Base-by-base conservation (phyloP, 2,888 invertebrate species). In the Dolichopus griseipennis region DNA sequence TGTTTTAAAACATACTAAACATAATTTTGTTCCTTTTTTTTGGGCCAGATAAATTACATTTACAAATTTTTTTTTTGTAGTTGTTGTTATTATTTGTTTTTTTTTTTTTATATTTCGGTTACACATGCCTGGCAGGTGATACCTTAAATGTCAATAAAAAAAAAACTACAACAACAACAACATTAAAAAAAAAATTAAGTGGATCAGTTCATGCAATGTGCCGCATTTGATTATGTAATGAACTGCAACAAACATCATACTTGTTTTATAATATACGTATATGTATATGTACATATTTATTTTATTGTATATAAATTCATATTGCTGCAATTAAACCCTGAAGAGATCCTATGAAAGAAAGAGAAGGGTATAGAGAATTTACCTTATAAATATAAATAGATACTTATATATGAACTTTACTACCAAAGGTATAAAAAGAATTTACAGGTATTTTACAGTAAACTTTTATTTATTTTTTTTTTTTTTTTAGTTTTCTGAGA, bases 121-220 rank as follows among this genome's bases (percentile, higher is more conserved):
- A 52, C 52, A 52, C 52, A 52, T 52, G 52, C 52, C 18, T 52
- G 52, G 52, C 52, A 52, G 52, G 52, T 52, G 52, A 52, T 52
- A 15, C n/a, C 6, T 52, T 18, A 52, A 52, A 52, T 52, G 52
- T 52, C 52, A 52, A 52, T 18, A 52, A 27, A 52, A 15, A 7
- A n/a, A 52, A 18, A 52, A 52, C 18, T 18, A 43, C 7, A 43
- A 43, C 3, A 43, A 52, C 1, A n/a, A 15, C 2, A 52, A 52
- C 8, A 52, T 15, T 6, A 52, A 52, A 52, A 9, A 12, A 52
- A 52, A 52, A 12, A 12, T 52, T 52, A 52, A 52, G 52, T 52
- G 52, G 52, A 52, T 52, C 52, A n/a, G 15, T 52, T 52, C 52
- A 52, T 52, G 52, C 52, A 52, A 52, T 52, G 52, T 52, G 52